A percentile compares a stretch with the other conserved stretches of the same genome.
phyloP scores from a whole-genome alignment of 2,113 vertebrate species.

The Dromas ardeola region DNA sequence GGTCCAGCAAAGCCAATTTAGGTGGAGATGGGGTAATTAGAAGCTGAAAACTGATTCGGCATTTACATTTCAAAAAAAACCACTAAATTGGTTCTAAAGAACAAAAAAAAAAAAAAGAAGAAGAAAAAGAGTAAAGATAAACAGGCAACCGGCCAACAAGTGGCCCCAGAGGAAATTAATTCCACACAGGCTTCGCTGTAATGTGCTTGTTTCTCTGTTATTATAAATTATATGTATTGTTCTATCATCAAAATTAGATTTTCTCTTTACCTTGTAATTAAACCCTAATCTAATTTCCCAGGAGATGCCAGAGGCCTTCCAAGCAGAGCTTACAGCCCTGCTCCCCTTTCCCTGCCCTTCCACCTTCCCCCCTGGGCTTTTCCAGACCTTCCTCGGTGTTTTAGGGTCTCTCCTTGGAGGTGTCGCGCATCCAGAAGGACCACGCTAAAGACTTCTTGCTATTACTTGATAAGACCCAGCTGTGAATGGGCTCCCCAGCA shows the following conservation, averaged over 20 bases:
- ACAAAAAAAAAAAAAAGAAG: background rate
- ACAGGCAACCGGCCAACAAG: background rate
- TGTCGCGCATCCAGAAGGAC: background rate
- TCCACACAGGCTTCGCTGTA: background rate
- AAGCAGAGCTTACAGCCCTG: background rate
- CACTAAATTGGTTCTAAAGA: background rate
- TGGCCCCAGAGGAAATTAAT: constrained; percentile 21
- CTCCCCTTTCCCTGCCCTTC: background rate
- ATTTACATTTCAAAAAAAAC: background rate
- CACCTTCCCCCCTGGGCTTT: background rate
- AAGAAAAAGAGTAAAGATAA: background rate
- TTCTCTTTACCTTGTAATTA: constrained; percentile 23
- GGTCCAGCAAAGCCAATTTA: background rate
- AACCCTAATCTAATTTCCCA: background rate
- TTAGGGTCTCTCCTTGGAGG: background rate
- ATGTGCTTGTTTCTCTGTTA: background rate
- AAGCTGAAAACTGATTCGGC: background rate
- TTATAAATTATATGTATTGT: background rate
- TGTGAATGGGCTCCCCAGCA: background rate
- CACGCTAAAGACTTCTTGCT: background rate
- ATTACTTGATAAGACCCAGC: background rate
- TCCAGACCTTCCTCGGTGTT: background rate
- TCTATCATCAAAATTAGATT: constrained; percentile 3
- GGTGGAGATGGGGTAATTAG: background rate
- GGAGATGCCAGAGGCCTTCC: background rate